Percentiles rank a stretch among this genome's conserved stretches.
Evolutionary conservation across 2,797 vertebrate species (phyloP).

Genomic region (Cynodonichthys magdalenae): DNA sequence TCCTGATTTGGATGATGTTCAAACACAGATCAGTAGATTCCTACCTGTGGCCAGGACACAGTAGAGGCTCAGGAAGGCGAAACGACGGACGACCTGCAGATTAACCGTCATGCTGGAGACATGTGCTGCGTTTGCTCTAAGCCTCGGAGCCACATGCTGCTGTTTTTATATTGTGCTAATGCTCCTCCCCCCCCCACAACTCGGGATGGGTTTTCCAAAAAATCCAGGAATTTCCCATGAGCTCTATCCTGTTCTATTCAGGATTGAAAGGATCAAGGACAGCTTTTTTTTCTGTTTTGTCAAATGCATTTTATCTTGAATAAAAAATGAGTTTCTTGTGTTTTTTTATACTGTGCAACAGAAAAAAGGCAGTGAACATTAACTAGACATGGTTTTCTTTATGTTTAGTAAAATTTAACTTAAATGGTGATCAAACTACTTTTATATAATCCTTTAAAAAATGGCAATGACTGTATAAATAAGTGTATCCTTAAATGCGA

Average conservation of each 20-base stretch:
- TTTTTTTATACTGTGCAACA: slow-evolving; percentile 3
- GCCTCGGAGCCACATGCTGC: slow-evolving; percentile 30
- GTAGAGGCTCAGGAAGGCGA: slow-evolving; percentile 55
- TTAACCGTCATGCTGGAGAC: slow-evolving; percentile 59
- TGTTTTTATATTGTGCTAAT: slow-evolving; percentile 46
- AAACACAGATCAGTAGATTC: slow-evolving; percentile 6
- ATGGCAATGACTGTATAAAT: background rate
- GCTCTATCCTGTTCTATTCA: background rate
- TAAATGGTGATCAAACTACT: background rate
- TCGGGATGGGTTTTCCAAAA: slow-evolving; percentile 64
- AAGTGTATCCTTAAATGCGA: slow-evolving; percentile 3
- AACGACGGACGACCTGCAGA: slow-evolving; percentile 27
- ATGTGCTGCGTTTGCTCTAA: slow-evolving; percentile 37
- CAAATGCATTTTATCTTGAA: slow-evolving; percentile 6
- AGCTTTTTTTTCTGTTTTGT: slow-evolving; percentile 14
- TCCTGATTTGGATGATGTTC: background rate
- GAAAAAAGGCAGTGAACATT: background rate
- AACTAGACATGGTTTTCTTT: background rate
- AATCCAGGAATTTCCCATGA: slow-evolving; percentile 68
- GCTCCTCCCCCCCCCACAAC: slow-evolving; percentile 56
- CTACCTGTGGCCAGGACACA: slow-evolving; percentile 67
- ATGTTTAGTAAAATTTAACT: background rate
- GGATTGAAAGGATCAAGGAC: slow-evolving; percentile 29
- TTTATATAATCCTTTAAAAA: background rate
- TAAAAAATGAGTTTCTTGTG: slow-evolving; percentile 12